Percentiles rank a stretch among this genome's conserved stretches.
These are phyloP conservation scores for Pseudorhombus dupliciocellatus DNA, from an alignment of 2,113 vertebrate genomes.

Conservation along the genomic window DNA sequence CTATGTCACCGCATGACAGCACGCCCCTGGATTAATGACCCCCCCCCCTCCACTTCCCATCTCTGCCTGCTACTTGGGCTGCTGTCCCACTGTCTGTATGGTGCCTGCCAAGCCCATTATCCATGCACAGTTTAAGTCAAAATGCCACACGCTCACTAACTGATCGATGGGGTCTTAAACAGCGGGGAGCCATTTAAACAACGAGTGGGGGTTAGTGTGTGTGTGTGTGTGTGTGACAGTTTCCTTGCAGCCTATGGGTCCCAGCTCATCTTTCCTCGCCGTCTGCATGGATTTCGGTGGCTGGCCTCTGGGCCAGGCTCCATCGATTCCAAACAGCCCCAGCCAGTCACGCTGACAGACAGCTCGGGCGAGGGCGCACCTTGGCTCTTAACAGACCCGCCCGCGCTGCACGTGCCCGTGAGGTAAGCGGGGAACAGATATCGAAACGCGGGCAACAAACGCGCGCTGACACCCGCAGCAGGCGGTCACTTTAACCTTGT, in stretches of 20 bases:
- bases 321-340: conserved; percentile 72
- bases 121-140: conserved; percentile 73
- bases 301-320: conserved; percentile 60
- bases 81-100: conserved; percentile 53
- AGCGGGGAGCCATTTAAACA: conserved; percentile 56
- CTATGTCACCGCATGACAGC: conserved; percentile 52
- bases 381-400: conserved; percentile 66
- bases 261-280: conserved; percentile 63
- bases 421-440: conserved; percentile 42
- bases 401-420: conserved; percentile 28
- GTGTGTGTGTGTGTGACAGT: conserved; percentile 22
- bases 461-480: conserved; percentile 40
- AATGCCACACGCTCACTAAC: conserved; percentile 63
- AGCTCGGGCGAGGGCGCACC: conserved; percentile 63
- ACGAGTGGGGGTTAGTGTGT: conserved; percentile 8
- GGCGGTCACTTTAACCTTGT: conserved; percentile 60
- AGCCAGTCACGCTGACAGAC: conserved; percentile 77
- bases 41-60: conserved; percentile 8
- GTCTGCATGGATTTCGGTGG: conserved; percentile 70
- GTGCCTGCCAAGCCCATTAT: conserved; percentile 68
- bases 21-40: conserved; percentile 61
- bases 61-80: conserved; percentile 53
- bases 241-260: conserved; percentile 34
- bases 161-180: conserved; percentile 70
- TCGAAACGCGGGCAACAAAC: conserved; percentile 38